These are phyloP conservation scores for Egretta garzetta DNA, from an alignment of 2,113 vertebrate genomes.

Conservation along the genomic window DNA sequence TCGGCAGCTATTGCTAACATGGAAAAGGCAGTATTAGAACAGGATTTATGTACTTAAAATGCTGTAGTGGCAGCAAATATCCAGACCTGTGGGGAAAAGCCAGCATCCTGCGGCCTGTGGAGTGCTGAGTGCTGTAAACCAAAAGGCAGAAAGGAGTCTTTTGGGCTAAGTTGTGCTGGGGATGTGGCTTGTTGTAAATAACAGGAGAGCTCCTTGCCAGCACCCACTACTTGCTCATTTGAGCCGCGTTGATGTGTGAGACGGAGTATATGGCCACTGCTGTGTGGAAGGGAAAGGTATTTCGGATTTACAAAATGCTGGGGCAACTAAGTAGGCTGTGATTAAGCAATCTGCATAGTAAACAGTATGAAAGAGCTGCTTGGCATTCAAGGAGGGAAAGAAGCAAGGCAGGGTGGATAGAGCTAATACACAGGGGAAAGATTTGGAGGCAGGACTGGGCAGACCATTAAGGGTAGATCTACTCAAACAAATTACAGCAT, in stretches of 20 bases:
- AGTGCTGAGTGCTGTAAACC: neutral
- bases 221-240: rapidly evolving
- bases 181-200: neutral
- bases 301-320: neutral
- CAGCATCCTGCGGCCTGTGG: neutral
- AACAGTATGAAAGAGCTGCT: neutral
- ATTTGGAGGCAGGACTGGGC: neutral
- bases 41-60: neutral
- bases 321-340: neutral
- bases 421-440: neutral
- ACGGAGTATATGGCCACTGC: neutral
- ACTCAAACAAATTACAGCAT: neutral
- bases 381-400: neutral
- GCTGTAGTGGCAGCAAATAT: neutral
- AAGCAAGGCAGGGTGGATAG: neutral
- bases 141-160: neutral
- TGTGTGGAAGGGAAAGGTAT: neutral
- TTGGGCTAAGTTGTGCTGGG: neutral
- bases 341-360: neutral
- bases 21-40: neutral
- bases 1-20: neutral
- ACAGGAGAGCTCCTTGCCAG: neutral
- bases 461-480: neutral
- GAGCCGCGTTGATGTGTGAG: neutral
- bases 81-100: neutral